Conservation (phyloP, 2,888 invertebrate species). For the Labia minor region DNA sequence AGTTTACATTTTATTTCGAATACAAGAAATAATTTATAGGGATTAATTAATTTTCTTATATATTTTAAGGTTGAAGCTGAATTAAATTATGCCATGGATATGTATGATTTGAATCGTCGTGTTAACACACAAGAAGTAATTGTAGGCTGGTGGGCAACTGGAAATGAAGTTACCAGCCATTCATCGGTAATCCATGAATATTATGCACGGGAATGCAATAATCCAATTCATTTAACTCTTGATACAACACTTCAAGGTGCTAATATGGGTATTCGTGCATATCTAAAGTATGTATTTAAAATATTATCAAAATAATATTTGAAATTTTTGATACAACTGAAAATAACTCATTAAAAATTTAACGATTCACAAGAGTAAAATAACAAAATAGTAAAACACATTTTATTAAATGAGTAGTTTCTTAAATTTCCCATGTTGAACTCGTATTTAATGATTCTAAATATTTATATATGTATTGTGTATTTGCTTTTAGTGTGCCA, state of each 20-base stretch:
- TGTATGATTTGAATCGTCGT: constrained; percentile 84
- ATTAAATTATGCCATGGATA: constrained; percentile 89
- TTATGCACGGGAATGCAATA: constrained; percentile 86
- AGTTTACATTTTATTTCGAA: too few species aligned
- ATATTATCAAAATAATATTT: neutral
- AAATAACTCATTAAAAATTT: too few species aligned
- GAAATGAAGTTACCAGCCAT: constrained; percentile 93
- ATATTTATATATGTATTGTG: too few species aligned
- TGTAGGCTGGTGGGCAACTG: constrained; percentile 99
- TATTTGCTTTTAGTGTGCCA: constrained; percentile 49
- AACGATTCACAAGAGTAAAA: too few species aligned
- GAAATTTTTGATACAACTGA: too few species aligned
- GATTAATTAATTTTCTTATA: neutral
- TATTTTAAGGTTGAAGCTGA: constrained; percentile 82
- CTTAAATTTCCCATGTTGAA: too few species aligned
- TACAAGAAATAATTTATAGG: too few species aligned
- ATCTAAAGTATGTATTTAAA: constrained; percentile 51
- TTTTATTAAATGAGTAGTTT: too few species aligned
- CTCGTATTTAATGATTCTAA: too few species aligned
- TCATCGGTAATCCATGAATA: constrained; percentile 96
- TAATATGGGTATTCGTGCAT: constrained; percentile 89
- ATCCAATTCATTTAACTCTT: constrained; percentile 89
- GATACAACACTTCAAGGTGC: constrained; percentile 82
- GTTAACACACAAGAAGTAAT: constrained; percentile 89
- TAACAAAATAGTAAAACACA: too few species aligned